Conservation (phyloP, 1,140 invertebrate genomes). For the Pomacea maculata region DNA sequence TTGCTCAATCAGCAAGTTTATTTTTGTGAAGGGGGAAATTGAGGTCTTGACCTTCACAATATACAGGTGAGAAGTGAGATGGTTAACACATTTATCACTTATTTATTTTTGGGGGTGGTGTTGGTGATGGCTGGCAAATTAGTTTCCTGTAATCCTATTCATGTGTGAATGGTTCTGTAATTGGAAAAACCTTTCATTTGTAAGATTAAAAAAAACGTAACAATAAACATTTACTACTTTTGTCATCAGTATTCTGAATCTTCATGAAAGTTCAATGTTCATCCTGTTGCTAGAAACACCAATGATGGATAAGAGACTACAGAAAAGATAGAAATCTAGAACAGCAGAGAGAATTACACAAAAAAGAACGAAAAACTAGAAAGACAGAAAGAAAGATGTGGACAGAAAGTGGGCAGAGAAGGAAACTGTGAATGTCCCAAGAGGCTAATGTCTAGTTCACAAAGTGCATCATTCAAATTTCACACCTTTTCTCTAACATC, state of each 20-base stretch:
- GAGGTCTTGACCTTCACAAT: no score
- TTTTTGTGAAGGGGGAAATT: no score
- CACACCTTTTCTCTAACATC: background rate
- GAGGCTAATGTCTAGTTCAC: background rate
- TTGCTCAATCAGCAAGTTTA: no score
- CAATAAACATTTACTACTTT: no score
- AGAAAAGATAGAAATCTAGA: background rate
- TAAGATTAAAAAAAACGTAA: background rate
- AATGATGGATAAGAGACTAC: background rate
- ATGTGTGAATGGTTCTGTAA: background rate
- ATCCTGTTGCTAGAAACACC: background rate
- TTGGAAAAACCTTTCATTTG: background rate
- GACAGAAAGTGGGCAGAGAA: background rate
- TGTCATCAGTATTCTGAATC: background rate
- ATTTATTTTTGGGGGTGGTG: background rate
- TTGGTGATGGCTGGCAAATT: background rate
- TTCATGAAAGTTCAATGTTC: background rate
- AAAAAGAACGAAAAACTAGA: background rate
- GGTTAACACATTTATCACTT: no score
- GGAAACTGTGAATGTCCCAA: background rate
- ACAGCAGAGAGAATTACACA: background rate
- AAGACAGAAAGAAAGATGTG: slow-evolving; percentile 1
- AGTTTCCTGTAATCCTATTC: background rate
- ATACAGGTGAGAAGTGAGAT: no score
- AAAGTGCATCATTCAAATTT: background rate